phyloP scores from a whole-genome alignment of 2,888 invertebrate species.

The Drosophila borborema region DNA sequence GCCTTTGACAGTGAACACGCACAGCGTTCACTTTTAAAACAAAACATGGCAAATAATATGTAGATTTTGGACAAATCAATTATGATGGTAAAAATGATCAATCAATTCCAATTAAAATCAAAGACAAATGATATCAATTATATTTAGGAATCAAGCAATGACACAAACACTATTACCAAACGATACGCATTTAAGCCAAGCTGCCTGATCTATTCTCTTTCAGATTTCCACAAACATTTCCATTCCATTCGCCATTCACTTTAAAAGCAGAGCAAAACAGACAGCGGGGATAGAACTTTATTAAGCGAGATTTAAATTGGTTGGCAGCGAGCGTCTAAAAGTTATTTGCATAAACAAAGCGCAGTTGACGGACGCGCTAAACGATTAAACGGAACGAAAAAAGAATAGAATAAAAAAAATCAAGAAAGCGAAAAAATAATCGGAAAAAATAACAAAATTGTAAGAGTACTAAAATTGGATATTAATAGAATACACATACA shows the following conservation, averaged over 20 bases:
- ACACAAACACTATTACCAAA: background rate
- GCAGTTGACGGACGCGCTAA: conserved; percentile 53
- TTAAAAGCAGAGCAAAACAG: background rate
- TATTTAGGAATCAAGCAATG: too few relatives aligned
- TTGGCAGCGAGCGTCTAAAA: conserved; percentile 39
- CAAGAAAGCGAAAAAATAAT: conserved; percentile 23
- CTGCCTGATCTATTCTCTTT: conserved; percentile 3
- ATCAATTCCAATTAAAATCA: background rate
- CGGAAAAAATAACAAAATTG: conserved; percentile 44
- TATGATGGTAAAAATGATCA: background rate
- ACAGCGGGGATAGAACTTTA: conserved; percentile 29
- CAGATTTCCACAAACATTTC: conserved; percentile 17
- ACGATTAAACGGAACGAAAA: conserved; percentile 29
- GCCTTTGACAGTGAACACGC: conserved; percentile 3
- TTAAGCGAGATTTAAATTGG: conserved; percentile 56
- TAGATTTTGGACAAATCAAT: background rate
- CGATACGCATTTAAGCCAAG: conserved; percentile 1
- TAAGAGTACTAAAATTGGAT: conserved; percentile 49
- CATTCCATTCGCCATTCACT: conserved; percentile 14
- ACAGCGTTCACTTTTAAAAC: conserved; percentile 28
- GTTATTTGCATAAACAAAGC: conserved; percentile 59
- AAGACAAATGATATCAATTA: background rate
- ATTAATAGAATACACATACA: conserved; percentile 61
- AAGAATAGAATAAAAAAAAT: conserved; percentile 11
- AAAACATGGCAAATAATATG: background rate